These are phyloP conservation scores for Halictus rubicundus DNA, from an alignment of 1,140 invertebrate species.

Conservation along the genomic window DNA sequence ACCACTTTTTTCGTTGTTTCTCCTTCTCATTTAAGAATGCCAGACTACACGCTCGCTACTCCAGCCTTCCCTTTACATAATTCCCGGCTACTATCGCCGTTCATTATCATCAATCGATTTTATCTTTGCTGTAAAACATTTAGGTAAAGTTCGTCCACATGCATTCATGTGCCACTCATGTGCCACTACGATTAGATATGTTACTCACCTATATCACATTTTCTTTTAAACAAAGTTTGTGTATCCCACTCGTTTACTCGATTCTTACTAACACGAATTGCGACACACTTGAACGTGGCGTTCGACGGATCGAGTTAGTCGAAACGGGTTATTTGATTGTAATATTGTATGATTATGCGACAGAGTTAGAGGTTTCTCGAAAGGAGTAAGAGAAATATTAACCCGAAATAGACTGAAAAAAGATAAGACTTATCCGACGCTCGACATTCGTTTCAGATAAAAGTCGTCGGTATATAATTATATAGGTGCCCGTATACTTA, in stretches of 20 bases:
- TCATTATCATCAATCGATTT: conserved; percentile 8
- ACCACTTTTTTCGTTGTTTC: neutral
- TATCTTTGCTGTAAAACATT: neutral
- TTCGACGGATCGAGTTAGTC: conserved; percentile 8
- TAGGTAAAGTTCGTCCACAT: neutral
- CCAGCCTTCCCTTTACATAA: neutral
- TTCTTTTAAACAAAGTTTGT: conserved; percentile 14
- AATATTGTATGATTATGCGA: too few species aligned
- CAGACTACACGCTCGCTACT: neutral
- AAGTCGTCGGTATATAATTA: neutral
- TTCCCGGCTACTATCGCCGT: neutral
- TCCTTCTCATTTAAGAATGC: neutral
- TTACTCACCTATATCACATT: conserved; percentile 7
- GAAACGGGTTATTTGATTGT: conserved; percentile 4
- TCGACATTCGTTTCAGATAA: neutral
- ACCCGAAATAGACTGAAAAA: neutral
- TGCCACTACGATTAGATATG: conserved; percentile 26
- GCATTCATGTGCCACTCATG: conserved; percentile 20
- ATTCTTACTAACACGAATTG: conserved; percentile 4
- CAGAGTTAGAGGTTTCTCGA: too few species aligned
- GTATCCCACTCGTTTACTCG: neutral
- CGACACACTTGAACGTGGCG: neutral
- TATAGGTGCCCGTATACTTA: too few species aligned
- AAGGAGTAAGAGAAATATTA: neutral
- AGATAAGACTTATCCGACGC: neutral